Evolutionary conservation across 2,113 vertebrate species (phyloP).

Genomic region (Rhinolophus ferrumequinum): DNA sequence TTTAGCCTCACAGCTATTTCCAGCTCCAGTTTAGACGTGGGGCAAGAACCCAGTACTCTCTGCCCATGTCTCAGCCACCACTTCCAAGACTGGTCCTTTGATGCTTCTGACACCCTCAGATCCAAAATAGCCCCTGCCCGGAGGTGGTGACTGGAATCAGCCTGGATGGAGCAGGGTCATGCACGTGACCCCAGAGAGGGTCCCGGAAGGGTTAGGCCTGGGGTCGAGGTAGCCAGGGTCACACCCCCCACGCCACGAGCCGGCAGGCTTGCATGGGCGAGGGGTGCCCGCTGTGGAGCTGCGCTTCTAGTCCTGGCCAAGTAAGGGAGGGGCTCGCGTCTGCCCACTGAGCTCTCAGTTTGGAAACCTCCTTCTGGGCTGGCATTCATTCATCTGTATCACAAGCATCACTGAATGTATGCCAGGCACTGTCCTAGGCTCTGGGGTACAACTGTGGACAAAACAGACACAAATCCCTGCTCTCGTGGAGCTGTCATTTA

Average conservation of each 20-base stretch:
- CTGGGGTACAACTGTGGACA: background rate
- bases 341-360: background rate
- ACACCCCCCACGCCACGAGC: fast-evolving
- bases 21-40: background rate
- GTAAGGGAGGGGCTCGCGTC: background rate
- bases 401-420: background rate
- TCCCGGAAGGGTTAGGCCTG: background rate
- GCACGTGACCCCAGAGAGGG: background rate
- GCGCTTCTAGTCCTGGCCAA: background rate
- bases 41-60: background rate
- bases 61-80: conserved; percentile 37
- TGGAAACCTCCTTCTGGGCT: background rate
- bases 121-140: conserved; percentile 46
- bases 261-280: background rate
- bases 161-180: background rate
- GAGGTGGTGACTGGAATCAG: background rate
- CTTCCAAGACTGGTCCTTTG: conserved; percentile 28
- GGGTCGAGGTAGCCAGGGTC: background rate
- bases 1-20: conserved; percentile 61
- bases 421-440: background rate
- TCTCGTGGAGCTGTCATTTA: background rate
- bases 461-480: background rate
- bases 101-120: background rate
- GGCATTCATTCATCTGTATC: background rate
- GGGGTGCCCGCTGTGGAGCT: background rate